Evolutionary conservation across 2,113 vertebrate genomes (phyloP), one percentile per base, ranked within the genome.

Genomic region (Crotalus helleri): DNA sequence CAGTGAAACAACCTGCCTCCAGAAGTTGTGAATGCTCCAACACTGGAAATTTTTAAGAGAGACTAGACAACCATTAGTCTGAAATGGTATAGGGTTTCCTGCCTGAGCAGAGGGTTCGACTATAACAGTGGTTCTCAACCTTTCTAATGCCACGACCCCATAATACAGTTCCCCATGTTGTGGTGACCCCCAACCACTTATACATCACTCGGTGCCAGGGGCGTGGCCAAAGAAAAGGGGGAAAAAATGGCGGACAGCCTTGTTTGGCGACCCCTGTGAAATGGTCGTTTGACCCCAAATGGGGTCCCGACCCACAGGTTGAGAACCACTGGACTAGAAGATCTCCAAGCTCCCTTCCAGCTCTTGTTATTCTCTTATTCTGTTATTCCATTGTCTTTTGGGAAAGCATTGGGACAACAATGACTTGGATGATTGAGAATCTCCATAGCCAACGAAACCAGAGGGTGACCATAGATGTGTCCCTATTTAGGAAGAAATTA

Each of bases 401-500:
- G 61, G 4, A n/a, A 69, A 69, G 26, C 61, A n/a, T 69, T 69
- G 29, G 61, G 61, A 69, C 11, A n/a, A n/a, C 29, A n/a, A 69
- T 15, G 26, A 12, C 26, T 64, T 64, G 29, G 29, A n/a, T n/a
- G 29, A n/a, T 69, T 51, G 19, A 58, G 57, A 58, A 21, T 58
- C 57, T 23, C 57, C 57, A 58, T 23, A 58, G 61, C 5, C 10
- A 29, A 15, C 9, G 13, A 39, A 39, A 7, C 33, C 69, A 81
- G 15, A 33, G 15, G 2, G 15, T 6, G n/a, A 81, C 15, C 2
- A 6, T 39, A 81, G n/a, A 92, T 90, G 88, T 46, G 93, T 55
- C 93, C 88, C 0, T 88, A 74, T 91, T n/a, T 95, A 53, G 92
- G 69, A 94, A 59, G 46, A 39, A 93, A 94, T 95, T 93, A 94